Evolutionary conservation across 2,797 vertebrate species (phyloP).

Genomic region (Onychomys torridus): DNA sequence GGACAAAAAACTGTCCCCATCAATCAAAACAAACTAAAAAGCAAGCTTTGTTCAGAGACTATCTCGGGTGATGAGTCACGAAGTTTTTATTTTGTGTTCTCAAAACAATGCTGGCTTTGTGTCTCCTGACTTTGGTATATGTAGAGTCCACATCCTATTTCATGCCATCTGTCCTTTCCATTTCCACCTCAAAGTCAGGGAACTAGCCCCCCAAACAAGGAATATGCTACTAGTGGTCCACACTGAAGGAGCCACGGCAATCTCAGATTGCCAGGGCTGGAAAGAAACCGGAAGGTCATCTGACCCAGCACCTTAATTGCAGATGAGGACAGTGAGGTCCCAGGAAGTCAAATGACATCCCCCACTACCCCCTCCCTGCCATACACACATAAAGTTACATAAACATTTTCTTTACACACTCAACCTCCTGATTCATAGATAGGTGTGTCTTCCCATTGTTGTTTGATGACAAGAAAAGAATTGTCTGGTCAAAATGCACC

Average conservation of each 20-base stretch:
- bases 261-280: background rate
- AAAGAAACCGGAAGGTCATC: background rate
- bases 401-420: background rate
- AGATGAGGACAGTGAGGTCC: background rate
- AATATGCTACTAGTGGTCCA: background rate
- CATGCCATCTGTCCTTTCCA: background rate
- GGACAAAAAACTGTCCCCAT: background rate
- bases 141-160: background rate
- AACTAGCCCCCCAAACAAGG: background rate
- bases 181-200: background rate
- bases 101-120: background rate
- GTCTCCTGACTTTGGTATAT: background rate
- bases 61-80: background rate
- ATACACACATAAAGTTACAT: background rate
- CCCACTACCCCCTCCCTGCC: too few relatives aligned
- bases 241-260: background rate
- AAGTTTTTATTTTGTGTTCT: slow-evolving; percentile 2
- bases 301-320: background rate
- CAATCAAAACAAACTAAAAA: slow-evolving; percentile 57
- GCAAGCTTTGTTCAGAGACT: slow-evolving; percentile 63
- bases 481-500: background rate
- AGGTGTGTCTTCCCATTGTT: background rate
- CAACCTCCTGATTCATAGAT: background rate
- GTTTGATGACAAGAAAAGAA: background rate
- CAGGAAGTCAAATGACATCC: background rate